These are phyloP conservation scores for Rhogogaster chlorosoma DNA, from an alignment of 2,888 invertebrate genomes.

Conservation along the genomic window DNA sequence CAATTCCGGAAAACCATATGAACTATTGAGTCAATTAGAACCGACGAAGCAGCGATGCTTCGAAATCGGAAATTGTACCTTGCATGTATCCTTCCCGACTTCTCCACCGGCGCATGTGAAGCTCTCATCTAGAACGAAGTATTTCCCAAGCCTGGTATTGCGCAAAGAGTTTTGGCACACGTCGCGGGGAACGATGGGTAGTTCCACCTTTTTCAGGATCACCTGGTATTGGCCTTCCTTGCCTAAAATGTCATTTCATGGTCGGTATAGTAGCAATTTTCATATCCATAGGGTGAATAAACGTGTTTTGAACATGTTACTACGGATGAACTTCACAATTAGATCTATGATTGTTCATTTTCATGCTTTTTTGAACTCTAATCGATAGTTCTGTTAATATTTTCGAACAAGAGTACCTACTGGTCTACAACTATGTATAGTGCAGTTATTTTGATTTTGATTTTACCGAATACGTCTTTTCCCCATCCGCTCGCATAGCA, in stretches of 20 bases:
- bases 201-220: conserved; percentile 85
- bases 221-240: conserved; percentile 81
- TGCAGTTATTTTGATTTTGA: neutral
- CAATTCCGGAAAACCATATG: neutral
- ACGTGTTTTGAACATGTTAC: neutral
- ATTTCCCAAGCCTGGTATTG: conserved; percentile 84
- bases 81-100: conserved; percentile 86
- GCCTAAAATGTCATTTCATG: conserved; percentile 62
- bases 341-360: neutral
- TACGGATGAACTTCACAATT: neutral
- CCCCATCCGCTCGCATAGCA: conserved; percentile 90
- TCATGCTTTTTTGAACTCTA: neutral
- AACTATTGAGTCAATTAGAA: neutral
- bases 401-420: neutral
- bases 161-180: conserved; percentile 83
- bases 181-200: conserved; percentile 83
- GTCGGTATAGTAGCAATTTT: neutral
- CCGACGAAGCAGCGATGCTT: too few species aligned
- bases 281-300: neutral
- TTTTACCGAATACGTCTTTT: conserved; percentile 83
- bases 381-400: neutral
- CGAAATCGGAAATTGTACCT: conserved; percentile 68
- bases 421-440: neutral
- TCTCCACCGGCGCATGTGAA: conserved; percentile 92
- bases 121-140: conserved; percentile 84